Conservation (phyloP, 1,140 invertebrate genomes). For the Ceratina australensis region DNA sequence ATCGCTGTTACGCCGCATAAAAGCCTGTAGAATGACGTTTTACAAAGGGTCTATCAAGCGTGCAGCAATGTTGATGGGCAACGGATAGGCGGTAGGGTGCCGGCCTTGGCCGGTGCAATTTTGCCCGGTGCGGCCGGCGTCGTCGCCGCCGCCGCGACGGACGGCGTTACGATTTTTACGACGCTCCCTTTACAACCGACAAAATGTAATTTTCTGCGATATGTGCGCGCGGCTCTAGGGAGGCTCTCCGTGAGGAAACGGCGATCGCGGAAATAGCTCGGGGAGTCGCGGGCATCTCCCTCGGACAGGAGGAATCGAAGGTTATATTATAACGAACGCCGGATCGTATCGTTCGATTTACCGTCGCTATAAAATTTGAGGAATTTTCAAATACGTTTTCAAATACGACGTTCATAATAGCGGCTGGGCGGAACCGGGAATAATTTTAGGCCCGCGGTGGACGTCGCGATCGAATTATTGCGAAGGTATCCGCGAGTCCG, state of each 20-base stretch:
- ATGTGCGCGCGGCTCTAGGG: constrained; percentile 60
- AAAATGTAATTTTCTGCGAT: constrained; percentile 78
- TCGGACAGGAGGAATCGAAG: constrained; percentile 27
- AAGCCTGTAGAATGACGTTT: constrained; percentile 74
- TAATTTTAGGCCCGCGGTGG: constrained; percentile 34
- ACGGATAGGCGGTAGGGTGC: constrained; percentile 68
- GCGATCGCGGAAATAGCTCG: constrained; percentile 38
- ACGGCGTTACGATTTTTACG: constrained; percentile 75
- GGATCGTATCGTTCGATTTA: constrained; percentile 48
- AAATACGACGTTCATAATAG: constrained; percentile 34
- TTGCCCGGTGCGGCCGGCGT: constrained; percentile 69
- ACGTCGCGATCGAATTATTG: constrained; percentile 56
- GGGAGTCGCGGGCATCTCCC: constrained; percentile 10
- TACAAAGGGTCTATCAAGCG: constrained; percentile 78
- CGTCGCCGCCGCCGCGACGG: constrained; percentile 30
- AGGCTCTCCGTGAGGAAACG: constrained; percentile 3
- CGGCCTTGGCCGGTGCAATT: constrained; percentile 72
- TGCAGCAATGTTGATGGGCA: constrained; percentile 76
- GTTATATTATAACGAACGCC: constrained; percentile 33
- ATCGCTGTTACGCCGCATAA: constrained; percentile 62
- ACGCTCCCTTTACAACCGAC: constrained; percentile 76
- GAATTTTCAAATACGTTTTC: constrained; percentile 45
- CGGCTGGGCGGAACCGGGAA: neutral
- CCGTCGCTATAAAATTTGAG: constrained; percentile 51
- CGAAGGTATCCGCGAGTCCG: constrained; percentile 48